Base-by-base conservation (phyloP, 1,140 invertebrate species). In the Lamellibrachia luymesi region DNA sequence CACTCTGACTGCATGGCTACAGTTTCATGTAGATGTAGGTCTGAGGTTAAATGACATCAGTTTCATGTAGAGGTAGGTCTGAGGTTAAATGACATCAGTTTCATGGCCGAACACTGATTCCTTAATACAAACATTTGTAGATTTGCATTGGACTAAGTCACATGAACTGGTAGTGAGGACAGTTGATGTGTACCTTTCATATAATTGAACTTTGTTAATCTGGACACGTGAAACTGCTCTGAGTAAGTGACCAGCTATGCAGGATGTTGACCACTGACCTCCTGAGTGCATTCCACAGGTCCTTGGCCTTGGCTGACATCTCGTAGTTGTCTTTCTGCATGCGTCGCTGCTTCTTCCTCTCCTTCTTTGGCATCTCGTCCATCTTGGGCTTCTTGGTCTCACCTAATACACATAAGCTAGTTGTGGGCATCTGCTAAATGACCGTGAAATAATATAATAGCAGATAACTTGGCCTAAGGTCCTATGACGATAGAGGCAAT, bases 231-330 rank as follows among this genome's bases (percentile, higher is more conserved):
- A 91, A 4, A 91, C 51, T 51, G 25, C 17, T 50, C 13, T n/a
- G 51, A 22, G 91, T 90, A 51, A 25, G 27, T 50, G n/a, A 17
- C 17, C 5, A 6, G 2, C 10, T 51, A 38, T 91, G 51, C 50
- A 51, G 38, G 38, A 38, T 38, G 38, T 7, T 50, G 50, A 22
- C 5, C 50, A 92, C 92, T 93, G 94, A 96, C 96, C 95, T 96
- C 94, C 96, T 93, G 2, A 96, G 91, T 93, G 98, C 97, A 95
- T 98, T 98, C 95, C 98, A 97, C 27, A 98, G 97, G 94, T 97
- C 96, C 95, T 98, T 98, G 0, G 97, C 97, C 95, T 97, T 97
- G 22, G 97, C 95, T 13, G 97, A 97, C n/a, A 98, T 96, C 93
- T 98, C 97, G 95, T 94, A 96, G 92, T 96, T 95, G 93, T 96